phyloP scores from a whole-genome alignment of 2,888 invertebrate genomes.

The Nyleta sp. region DNA sequence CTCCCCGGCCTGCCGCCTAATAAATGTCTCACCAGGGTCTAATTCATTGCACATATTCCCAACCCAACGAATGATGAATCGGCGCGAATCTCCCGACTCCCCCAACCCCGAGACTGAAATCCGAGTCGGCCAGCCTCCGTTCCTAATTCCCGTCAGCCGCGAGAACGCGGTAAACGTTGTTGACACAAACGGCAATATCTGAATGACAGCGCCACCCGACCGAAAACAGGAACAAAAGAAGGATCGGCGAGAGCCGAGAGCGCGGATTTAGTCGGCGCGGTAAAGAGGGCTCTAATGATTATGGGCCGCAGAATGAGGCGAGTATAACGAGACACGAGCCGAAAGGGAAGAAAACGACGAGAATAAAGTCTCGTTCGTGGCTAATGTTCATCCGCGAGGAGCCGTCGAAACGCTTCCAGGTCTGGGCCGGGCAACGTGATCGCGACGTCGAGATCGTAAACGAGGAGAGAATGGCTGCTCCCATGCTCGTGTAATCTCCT shows the following conservation, averaged over 20 bases:
- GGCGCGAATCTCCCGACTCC: slow-evolving; percentile 16
- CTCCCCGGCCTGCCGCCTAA: slow-evolving; percentile 1
- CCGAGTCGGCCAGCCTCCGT: too few relatives aligned
- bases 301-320: slow-evolving; percentile 51
- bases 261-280: slow-evolving; percentile 43
- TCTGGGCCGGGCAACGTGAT: slow-evolving; percentile 67
- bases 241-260: too few relatives aligned
- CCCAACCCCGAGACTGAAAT: too few relatives aligned
- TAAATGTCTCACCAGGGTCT: slow-evolving; percentile 55
- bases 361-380: slow-evolving; percentile 62
- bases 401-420: slow-evolving; percentile 68
- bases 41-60: slow-evolving; percentile 39
- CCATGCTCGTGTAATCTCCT: slow-evolving; percentile 78
- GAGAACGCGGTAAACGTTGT: too few relatives aligned
- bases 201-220: slow-evolving; percentile 47
- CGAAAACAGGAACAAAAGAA: slow-evolving; percentile 29
- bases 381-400: slow-evolving; percentile 64
- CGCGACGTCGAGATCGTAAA: slow-evolving; percentile 67
- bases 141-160: too few relatives aligned
- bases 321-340: slow-evolving; percentile 65
- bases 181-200: slow-evolving; percentile 39
- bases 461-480: slow-evolving; percentile 70
- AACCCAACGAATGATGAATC: slow-evolving; percentile 35
- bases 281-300: slow-evolving; percentile 59
- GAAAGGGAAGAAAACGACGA: slow-evolving; percentile 60